Conservation (phyloP, 1,140 invertebrate genomes). For the Ceratitis capitata region DNA sequence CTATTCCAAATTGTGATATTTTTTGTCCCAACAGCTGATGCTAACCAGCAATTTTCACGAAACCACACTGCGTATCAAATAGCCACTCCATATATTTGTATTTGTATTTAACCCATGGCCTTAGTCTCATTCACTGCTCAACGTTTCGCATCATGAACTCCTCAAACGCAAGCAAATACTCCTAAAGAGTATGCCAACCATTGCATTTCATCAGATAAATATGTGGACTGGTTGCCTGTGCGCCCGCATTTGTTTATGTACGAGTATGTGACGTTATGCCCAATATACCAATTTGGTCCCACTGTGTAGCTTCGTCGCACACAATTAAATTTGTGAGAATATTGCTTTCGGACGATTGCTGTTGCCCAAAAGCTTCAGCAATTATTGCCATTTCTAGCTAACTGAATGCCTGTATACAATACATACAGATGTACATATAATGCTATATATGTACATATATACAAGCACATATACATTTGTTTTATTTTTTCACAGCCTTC, state of each 20-base stretch:
- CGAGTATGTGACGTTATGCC: neutral
- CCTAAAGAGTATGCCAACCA: neutral
- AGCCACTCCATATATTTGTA: neutral
- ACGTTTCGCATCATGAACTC: conserved; percentile 3
- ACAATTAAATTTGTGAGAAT: conserved; percentile 9
- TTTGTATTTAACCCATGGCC: neutral
- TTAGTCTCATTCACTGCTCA: conserved; percentile 6
- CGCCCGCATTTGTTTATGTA: neutral
- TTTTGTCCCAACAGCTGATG: neutral
- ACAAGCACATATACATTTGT: neutral
- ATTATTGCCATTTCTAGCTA: neutral
- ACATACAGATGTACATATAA: neutral
- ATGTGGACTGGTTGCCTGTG: neutral
- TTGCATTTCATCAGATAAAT: neutral
- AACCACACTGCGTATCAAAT: neutral
- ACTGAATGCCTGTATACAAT: neutral
- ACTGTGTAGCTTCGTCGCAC: conserved; percentile 6
- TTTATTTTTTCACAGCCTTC: neutral
- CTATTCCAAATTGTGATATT: neutral
- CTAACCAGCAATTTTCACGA: neutral
- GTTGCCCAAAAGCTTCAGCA: neutral
- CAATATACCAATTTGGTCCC: neutral
- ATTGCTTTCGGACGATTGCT: conserved; percentile 14
- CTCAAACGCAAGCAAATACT: neutral
- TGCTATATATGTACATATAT: neutral